Conservation (phyloP, 30 jellyfish, hydroid and myxozoan genomes). For the Mastigias papua region DNA sequence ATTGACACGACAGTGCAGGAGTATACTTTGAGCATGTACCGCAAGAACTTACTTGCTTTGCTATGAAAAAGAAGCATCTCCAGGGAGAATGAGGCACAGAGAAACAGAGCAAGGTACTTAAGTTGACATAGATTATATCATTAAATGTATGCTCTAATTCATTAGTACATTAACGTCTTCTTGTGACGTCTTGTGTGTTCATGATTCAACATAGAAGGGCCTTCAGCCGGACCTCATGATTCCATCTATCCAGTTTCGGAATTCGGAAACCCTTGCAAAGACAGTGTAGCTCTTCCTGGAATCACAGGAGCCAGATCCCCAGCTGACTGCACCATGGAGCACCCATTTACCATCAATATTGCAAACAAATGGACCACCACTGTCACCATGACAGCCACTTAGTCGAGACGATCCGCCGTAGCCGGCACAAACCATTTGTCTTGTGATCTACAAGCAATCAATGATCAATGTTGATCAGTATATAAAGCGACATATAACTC, state of each 20-base stretch:
- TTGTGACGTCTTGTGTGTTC: neutral
- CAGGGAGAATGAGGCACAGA: no score
- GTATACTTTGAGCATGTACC: no score
- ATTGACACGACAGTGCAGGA: no score
- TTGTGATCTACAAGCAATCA: conserved; percentile 61
- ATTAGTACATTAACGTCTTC: neutral
- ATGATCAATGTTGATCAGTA: neutral
- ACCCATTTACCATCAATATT: conserved; percentile 82
- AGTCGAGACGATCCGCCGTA: conserved; percentile 80
- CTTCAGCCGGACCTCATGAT: neutral
- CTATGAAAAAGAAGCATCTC: no score
- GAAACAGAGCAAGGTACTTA: no score
- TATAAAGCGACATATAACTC: no score
- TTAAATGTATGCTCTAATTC: neutral
- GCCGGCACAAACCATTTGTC: conserved; percentile 93
- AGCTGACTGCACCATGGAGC: conserved; percentile 95
- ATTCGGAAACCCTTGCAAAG: conserved; percentile 83
- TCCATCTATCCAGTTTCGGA: conserved; percentile 62
- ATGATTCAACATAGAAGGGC: neutral
- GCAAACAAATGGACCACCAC: conserved; percentile 99
- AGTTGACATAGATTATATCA: no score
- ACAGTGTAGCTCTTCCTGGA: conserved; percentile 82
- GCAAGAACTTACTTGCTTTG: no score
- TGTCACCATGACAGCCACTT: conserved; percentile 99
- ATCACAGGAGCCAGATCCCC: conserved; percentile 91